phyloP scores from a whole-genome alignment of 2,797 vertebrate species.

The Argyrosomus regius region DNA sequence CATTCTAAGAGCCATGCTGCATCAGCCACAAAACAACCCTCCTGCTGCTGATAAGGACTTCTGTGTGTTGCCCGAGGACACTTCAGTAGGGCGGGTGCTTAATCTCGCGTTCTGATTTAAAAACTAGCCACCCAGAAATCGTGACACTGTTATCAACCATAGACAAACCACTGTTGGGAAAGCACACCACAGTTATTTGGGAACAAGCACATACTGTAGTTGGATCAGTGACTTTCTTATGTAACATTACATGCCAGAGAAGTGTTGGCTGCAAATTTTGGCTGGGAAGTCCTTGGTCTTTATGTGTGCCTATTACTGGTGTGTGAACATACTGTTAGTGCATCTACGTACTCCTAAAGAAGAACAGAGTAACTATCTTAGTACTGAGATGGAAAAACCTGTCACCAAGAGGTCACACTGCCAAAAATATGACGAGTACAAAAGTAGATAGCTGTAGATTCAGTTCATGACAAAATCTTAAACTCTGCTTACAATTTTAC shows the following conservation, averaged over 20 bases:
- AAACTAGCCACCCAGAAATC: neutral
- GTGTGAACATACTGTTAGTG: slow-evolving; percentile 13
- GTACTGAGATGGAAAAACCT: slow-evolving; percentile 5
- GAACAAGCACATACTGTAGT: slow-evolving; percentile 28
- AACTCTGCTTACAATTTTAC: too few species aligned
- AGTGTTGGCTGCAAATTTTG: slow-evolving; percentile 20
- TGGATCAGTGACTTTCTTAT: slow-evolving; percentile 33
- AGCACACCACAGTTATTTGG: slow-evolving; percentile 3
- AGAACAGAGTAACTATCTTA: slow-evolving; percentile 6
- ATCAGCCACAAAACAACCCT: neutral
- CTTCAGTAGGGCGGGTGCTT: neutral
- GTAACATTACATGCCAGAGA: slow-evolving; percentile 38
- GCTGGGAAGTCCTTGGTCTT: slow-evolving; percentile 4
- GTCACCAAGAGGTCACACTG: neutral
- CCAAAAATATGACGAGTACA: neutral
- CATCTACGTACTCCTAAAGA: neutral
- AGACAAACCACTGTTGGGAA: slow-evolving; percentile 9
- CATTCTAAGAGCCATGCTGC: neutral
- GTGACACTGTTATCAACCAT: slow-evolving; percentile 6
- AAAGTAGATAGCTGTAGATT: neutral
- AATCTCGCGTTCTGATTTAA: neutral
- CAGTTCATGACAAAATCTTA: neutral
- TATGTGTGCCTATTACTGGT: neutral
- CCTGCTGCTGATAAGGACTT: neutral
- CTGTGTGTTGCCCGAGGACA: neutral